Percentiles rank a stretch among this genome's conserved stretches.
Evolutionary conservation across 2,888 invertebrate genomes (phyloP).

Genomic region (Leucophenga maculata): DNA sequence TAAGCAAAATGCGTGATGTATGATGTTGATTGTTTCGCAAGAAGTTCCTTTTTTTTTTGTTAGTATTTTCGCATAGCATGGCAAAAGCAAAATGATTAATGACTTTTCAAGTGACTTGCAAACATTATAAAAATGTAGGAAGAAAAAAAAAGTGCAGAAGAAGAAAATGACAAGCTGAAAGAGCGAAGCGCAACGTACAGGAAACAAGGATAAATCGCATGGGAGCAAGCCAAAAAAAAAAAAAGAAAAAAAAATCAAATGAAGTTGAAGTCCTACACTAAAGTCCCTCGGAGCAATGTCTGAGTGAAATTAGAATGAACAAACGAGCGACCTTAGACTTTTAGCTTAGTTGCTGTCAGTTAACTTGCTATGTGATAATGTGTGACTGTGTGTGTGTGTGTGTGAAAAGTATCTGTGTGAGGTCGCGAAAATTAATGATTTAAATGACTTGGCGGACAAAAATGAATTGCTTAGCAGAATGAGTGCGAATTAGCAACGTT

Average conservation of each 20-base stretch:
- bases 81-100: constrained; percentile 67
- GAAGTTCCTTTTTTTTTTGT: neutral
- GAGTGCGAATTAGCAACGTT: neutral
- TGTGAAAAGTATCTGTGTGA: constrained; percentile 51
- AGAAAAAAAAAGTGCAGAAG: constrained; percentile 42
- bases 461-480: constrained; percentile 15
- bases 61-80: neutral
- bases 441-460: constrained; percentile 55
- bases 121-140: constrained; percentile 51
- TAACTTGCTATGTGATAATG: neutral
- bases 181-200: neutral
- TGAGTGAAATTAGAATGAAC: constrained; percentile 26
- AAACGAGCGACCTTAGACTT: constrained; percentile 23
- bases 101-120: constrained; percentile 71
- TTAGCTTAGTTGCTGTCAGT: constrained; percentile 19
- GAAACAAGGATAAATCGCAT: constrained; percentile 14
- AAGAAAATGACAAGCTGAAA: neutral
- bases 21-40: constrained; percentile 36
- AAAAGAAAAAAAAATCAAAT: neutral
- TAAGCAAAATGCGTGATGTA: constrained; percentile 42
- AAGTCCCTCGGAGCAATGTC: neutral
- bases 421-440: constrained; percentile 68
- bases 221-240: neutral
- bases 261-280: neutral
- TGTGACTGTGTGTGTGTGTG: constrained; percentile 18